phyloP scores from a whole-genome alignment of 2,797 vertebrate genomes.

The Smutsia gigantea region DNA sequence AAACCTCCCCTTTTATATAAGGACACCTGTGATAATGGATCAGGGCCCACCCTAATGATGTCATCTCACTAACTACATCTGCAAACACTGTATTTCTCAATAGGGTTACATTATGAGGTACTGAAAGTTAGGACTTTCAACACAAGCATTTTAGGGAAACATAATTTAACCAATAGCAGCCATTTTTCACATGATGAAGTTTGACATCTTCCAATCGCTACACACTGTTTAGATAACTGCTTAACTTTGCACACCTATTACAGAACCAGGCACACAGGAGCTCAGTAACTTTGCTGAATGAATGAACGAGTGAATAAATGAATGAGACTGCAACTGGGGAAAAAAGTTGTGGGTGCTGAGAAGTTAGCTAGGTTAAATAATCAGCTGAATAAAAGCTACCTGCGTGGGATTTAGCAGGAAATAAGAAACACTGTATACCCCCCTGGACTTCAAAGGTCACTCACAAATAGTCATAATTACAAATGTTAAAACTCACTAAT shows the following conservation, averaged over 20 bases:
- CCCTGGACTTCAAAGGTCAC: background rate
- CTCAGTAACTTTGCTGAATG: background rate
- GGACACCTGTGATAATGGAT: background rate
- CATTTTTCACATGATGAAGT: background rate
- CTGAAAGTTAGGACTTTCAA: background rate
- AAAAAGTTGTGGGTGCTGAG: background rate
- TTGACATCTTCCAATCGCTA: background rate
- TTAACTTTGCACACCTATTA: background rate
- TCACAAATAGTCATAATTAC: background rate
- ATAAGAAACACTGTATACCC: background rate
- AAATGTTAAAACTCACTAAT: background rate
- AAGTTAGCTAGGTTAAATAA: background rate
- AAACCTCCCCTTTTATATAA: background rate
- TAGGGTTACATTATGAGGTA: background rate
- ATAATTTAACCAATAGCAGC: background rate
- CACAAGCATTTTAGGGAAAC: background rate
- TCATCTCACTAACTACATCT: background rate
- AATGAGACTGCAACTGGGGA: background rate
- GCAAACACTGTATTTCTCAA: background rate
- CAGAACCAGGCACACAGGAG: background rate
- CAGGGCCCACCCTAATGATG: background rate
- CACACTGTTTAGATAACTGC: background rate
- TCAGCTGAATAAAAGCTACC: background rate
- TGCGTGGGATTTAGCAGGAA: background rate
- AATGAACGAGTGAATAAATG: background rate